phyloP scores from a whole-genome alignment of 2,888 invertebrate genomes.

The Diaphora mendica region DNA sequence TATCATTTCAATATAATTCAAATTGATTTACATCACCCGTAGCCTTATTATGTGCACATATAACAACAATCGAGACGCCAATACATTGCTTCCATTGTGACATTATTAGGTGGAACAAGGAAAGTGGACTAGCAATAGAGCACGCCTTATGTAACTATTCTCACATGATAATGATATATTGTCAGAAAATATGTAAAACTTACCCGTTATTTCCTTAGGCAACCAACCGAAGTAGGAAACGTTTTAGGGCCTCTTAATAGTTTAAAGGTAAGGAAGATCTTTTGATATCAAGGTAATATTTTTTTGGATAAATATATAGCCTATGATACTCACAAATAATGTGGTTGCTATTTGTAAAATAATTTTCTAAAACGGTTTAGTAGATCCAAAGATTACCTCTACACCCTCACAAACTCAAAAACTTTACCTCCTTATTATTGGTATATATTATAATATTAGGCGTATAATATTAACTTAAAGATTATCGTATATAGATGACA shows the following conservation, averaged over 20 bases:
- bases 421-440: too few relatives aligned
- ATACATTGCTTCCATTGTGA: conserved; percentile 55
- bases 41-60: conserved; percentile 39
- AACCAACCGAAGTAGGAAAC: conserved; percentile 34
- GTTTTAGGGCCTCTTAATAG: not conserved
- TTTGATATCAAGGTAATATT: too few relatives aligned
- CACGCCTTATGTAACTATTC: conserved; percentile 57
- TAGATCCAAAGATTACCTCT: too few relatives aligned
- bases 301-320: too few relatives aligned
- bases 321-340: too few relatives aligned
- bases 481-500: too few relatives aligned
- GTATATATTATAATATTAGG: too few relatives aligned
- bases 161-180: conserved; percentile 64
- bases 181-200: conserved; percentile 51
- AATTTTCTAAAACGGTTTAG: too few relatives aligned
- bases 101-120: conserved; percentile 61
- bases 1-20: conserved; percentile 10
- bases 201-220: conserved; percentile 34
- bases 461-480: too few relatives aligned
- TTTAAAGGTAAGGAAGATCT: not conserved
- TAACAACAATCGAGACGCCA: conserved; percentile 32
- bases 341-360: too few relatives aligned
- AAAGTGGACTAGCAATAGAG: conserved; percentile 62
- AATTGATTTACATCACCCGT: conserved; percentile 41
- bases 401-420: too few relatives aligned